These are phyloP conservation scores for Heteromyza rotundicornis DNA, from an alignment of 2,888 invertebrate species.

Conservation along the genomic window DNA sequence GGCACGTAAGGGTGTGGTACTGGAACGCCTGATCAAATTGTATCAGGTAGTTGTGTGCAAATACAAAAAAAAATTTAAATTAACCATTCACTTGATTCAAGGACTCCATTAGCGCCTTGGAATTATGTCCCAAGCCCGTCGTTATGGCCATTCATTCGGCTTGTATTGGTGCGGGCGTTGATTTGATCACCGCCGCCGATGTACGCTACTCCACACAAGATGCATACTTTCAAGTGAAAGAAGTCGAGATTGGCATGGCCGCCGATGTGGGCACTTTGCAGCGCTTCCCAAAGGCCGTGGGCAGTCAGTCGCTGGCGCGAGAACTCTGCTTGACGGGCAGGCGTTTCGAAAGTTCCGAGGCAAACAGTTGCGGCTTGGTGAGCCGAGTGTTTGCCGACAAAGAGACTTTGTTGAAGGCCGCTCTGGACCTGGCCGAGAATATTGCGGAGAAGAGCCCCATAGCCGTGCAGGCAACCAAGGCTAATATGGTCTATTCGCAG, in stretches of 20 bases:
- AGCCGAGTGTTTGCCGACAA: conserved; percentile 64
- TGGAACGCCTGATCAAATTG: conserved; percentile 69
- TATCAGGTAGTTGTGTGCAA: too few species aligned
- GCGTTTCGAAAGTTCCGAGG: conserved; percentile 81
- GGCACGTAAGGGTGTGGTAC: conserved; percentile 75
- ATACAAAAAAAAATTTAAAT: too few species aligned
- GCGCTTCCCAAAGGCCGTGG: conserved; percentile 85
- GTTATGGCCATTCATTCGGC: conserved; percentile 85
- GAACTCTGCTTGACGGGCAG: conserved; percentile 90
- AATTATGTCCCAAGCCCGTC: conserved; percentile 90
- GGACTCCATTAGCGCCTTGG: conserved; percentile 79
- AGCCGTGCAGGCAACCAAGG: conserved; percentile 91
- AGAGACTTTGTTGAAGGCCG: conserved; percentile 70
- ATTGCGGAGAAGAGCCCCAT: conserved; percentile 93
- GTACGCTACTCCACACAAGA: conserved; percentile 90
- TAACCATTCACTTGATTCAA: conserved; percentile 15
- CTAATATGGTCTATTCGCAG: conserved; percentile 81
- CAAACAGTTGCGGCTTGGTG: conserved; percentile 81
- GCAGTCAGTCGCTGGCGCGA: conserved; percentile 83
- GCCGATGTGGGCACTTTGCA: conserved; percentile 96
- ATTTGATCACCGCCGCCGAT: conserved; percentile 88
- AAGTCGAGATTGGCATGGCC: conserved; percentile 85
- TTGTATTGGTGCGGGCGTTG: conserved; percentile 92
- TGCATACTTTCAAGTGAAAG: conserved; percentile 90
- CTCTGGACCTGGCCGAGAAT: conserved; percentile 74